Evolutionary conservation across 2,797 vertebrate genomes (phyloP).

Genomic region (Momotus momota): DNA sequence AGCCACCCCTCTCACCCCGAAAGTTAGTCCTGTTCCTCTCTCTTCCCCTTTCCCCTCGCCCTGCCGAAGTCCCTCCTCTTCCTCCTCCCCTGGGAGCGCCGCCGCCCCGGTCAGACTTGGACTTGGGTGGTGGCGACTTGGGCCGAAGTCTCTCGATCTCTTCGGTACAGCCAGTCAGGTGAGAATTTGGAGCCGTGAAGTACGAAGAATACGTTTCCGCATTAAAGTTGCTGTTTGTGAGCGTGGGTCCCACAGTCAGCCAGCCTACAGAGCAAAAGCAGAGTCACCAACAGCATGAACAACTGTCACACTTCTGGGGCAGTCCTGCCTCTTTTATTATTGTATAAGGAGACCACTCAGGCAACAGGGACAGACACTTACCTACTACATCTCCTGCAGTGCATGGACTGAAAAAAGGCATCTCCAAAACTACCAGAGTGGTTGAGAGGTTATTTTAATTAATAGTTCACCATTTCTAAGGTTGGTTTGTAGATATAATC

Average conservation of each 20-base stretch:
- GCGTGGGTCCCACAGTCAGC: slow-evolving; percentile 95
- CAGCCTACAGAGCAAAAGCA: slow-evolving; percentile 83
- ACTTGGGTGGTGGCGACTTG: slow-evolving; percentile 92
- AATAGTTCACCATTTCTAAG: no score
- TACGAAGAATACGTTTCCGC: slow-evolving; percentile 89
- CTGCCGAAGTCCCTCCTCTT: slow-evolving; percentile 87
- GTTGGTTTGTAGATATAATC: no score
- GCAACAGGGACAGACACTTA: no score
- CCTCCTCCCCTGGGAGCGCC: slow-evolving; percentile 90
- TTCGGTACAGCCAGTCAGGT: slow-evolving; percentile 93
- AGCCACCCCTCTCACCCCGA: slow-evolving; percentile 92
- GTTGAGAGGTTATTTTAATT: no score
- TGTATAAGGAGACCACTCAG: no score
- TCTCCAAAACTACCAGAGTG: no score
- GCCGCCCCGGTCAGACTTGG: slow-evolving; percentile 90
- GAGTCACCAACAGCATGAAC: no score
- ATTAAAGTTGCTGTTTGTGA: slow-evolving; percentile 99
- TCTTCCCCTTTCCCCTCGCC: slow-evolving; percentile 91
- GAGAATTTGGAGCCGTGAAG: slow-evolving; percentile 87
- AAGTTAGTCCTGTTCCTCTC: slow-evolving; percentile 95
- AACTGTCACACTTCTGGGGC: no score
- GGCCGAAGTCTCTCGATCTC: slow-evolving; percentile 97
- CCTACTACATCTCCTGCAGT: no score
- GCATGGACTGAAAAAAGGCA: no score
- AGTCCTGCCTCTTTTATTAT: no score